A percentile compares a stretch with the other conserved stretches of the same genome.
These are phyloP conservation scores for Genyomyrus donnyi DNA, from an alignment of 2,113 vertebrate species.

Conservation along the genomic window DNA sequence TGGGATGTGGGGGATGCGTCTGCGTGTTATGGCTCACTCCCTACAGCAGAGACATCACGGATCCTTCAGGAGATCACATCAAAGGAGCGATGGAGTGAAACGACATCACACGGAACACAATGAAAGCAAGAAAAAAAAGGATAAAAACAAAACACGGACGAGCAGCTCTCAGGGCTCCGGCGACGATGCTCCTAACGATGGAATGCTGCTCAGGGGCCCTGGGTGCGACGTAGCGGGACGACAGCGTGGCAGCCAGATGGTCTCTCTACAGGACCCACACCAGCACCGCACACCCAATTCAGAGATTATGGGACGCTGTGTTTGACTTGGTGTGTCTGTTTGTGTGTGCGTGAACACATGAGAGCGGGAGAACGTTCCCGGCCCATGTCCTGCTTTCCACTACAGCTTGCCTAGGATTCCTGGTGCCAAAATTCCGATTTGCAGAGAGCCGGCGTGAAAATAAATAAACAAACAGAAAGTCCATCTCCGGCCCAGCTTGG, in stretches of 20 bases:
- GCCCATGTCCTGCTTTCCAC: no score
- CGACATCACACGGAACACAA: not conserved
- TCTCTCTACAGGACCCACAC: constrained; percentile 5
- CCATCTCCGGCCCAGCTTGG: not conserved
- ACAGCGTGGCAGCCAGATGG: not conserved
- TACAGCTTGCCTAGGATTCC: not conserved
- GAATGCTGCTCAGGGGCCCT: not conserved
- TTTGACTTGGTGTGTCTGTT: not conserved
- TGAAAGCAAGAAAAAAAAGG: not conserved
- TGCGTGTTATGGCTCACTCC: not conserved
- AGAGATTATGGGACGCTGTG: not conserved
- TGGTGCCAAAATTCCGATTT: not conserved
- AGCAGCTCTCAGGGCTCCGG: not conserved
- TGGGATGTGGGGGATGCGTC: not conserved
- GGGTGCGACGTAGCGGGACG: not conserved
- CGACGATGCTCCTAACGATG: not conserved
- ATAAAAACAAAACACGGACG: not conserved
- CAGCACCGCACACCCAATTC: not conserved
- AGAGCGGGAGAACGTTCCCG: not conserved
- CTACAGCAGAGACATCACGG: not conserved
- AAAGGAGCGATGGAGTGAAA: not conserved
- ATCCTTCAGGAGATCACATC: not conserved
- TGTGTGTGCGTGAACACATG: not conserved
- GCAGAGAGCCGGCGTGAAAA: not conserved
- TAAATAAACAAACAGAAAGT: not conserved